Evolutionary conservation across 1,140 invertebrate species (phyloP).

Genomic region (Drosophila gunungcola): DNA sequence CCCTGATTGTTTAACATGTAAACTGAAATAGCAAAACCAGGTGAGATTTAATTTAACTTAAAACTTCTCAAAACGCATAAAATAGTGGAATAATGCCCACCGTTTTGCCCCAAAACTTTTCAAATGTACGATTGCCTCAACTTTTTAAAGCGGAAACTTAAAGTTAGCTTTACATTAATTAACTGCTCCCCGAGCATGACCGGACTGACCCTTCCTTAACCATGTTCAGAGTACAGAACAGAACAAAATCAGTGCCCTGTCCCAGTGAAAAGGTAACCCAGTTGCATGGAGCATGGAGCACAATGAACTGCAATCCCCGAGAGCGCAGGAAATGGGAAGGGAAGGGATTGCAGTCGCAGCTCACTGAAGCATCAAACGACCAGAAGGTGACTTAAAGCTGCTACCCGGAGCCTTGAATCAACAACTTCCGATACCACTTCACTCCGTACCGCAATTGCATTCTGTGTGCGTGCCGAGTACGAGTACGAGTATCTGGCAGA

Average conservation of each 20-base stretch:
- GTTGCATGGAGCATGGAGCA: constrained; percentile 34
- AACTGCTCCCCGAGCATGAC: constrained; percentile 44
- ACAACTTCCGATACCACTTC: constrained; percentile 46
- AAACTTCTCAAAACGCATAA: not conserved
- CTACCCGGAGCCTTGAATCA: constrained; percentile 45
- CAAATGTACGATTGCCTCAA: not conserved
- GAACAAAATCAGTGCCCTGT: constrained; percentile 41
- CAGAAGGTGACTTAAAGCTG: constrained; percentile 51
- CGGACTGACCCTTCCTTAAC: constrained; percentile 25
- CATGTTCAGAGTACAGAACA: constrained; percentile 13
- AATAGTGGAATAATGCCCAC: not conserved
- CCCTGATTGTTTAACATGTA: no score
- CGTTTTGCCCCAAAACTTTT: constrained; percentile 1
- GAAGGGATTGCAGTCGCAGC: constrained; percentile 39
- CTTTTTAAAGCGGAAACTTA: constrained; percentile 29
- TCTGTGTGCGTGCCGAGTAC: constrained; percentile 36
- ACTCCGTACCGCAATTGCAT: constrained; percentile 31
- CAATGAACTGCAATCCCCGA: constrained; percentile 28
- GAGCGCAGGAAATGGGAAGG: constrained; percentile 41
- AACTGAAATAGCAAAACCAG: no score
- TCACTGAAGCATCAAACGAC: constrained; percentile 53
- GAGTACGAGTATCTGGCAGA: constrained; percentile 54
- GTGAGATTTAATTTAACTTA: not conserved
- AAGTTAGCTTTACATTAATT: constrained; percentile 38
- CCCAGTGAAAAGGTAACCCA: constrained; percentile 30